Evolutionary conservation across 2,113 vertebrate genomes (phyloP), one percentile per base, ranked within the genome.

Genomic region (Chlorocebus sabaeus): DNA sequence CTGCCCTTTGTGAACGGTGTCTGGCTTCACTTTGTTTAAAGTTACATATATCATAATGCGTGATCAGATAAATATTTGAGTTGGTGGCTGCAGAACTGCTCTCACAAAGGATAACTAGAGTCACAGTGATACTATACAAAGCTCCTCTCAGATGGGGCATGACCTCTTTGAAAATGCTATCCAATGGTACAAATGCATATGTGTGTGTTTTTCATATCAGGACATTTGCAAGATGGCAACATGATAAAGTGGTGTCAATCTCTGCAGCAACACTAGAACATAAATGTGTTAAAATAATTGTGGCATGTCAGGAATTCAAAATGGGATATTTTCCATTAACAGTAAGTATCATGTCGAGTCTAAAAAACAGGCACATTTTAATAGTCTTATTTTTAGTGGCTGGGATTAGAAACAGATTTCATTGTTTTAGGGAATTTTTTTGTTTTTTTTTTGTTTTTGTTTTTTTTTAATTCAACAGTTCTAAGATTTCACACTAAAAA

Each of bases 321-420:
- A 94, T 83, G 59, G 59, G 45, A 84, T 96, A 88, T 84, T 97
- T 97, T 75, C 84, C 48, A 43, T 25, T 90, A 97, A 91, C 16
- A 85, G 30, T 78, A 76, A 89, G 30, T 67, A 83, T 97, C 23
- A 48, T 86, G 84, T 95, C 85, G 95, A 90, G 55, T 89, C 23
- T 94, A 8, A 84, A 92, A 94, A 97, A 76, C 48, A 95, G 88
- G 38, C 90, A 96, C 57, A 92, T 87, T 96, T 96, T 96, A 98
- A 68, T 88, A 97, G 75, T 93, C 82, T 95, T 97, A 98, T 95
- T 97, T 98, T 98, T 97, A 96, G 97, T 93, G 83, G 22, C 48
- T 96, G 59, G 70, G 45, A 68, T 61, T 97, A 95, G 85, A 95
- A 96, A 91, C 5, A 45, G 57, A 87, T 94, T 96, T 95, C 35